These are phyloP conservation scores for Euproctis similis DNA, from an alignment of 2,888 invertebrate species.

Conservation along the genomic window DNA sequence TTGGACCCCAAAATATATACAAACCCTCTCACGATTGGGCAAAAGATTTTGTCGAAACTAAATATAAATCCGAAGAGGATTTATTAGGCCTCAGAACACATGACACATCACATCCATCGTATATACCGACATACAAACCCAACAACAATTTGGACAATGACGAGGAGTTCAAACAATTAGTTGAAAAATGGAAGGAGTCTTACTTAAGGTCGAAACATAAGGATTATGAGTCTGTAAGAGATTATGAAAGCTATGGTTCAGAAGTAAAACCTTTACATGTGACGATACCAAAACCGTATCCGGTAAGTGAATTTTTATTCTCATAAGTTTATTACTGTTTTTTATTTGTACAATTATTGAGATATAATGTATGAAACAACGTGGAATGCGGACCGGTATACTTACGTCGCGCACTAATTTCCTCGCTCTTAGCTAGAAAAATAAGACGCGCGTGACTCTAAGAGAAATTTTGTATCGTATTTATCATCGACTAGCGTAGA, in stretches of 20 bases:
- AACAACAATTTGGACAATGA: conserved; percentile 41
- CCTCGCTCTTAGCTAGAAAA: conserved; percentile 53
- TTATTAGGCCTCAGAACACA: conserved; percentile 59
- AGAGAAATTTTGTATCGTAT: conserved; percentile 57
- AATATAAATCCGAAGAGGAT: conserved; percentile 66
- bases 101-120: conserved; percentile 54
- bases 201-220: conserved; percentile 60
- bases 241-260: conserved; percentile 55
- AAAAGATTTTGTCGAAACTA: conserved; percentile 40
- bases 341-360: conserved; percentile 43
- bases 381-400: conserved; percentile 72
- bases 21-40: conserved; percentile 46
- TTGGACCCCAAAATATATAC: conserved; percentile 38
- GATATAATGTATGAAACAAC: conserved; percentile 36
- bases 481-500: conserved; percentile 10
- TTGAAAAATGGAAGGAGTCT: conserved; percentile 63
- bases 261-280: conserved; percentile 54
- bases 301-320: conserved; percentile 42
- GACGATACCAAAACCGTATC: conserved; percentile 59
- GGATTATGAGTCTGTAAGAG: conserved; percentile 40
- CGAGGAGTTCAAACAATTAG: conserved; percentile 51
- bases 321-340: background rate
- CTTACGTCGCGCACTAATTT: conserved; percentile 70
- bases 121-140: conserved; percentile 47
- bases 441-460: conserved; percentile 49